Conservation (phyloP, 92 coral and sea anemone genomes). For the Nematostella vectensis region DNA sequence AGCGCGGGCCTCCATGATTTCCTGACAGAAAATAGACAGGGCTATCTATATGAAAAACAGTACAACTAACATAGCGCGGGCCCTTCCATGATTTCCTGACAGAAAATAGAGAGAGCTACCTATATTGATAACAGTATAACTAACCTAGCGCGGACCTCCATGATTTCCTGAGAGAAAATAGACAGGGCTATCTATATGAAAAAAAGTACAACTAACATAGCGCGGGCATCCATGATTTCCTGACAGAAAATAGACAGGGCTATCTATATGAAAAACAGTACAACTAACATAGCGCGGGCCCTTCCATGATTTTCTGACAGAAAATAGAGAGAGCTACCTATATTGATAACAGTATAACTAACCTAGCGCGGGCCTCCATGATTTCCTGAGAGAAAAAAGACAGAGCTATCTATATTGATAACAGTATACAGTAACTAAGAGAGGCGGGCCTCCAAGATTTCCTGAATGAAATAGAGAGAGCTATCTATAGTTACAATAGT, state of each 20-base stretch:
- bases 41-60: neutral
- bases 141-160: constrained; percentile 80
- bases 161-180: constrained; percentile 70
- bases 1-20: constrained; percentile 82
- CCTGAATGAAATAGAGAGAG: too few relatives aligned
- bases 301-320: constrained; percentile 82
- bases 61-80: too few relatives aligned
- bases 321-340: too few relatives aligned
- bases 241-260: too few relatives aligned
- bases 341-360: neutral
- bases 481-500: neutral
- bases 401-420: neutral
- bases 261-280: neutral
- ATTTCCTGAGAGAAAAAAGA: constrained; percentile 76
- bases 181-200: neutral
- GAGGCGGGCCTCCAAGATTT: constrained; percentile 80
- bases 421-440: too few relatives aligned
- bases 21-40: too few relatives aligned
- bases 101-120: too few relatives aligned
- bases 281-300: constrained; percentile 77
- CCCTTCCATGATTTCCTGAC: constrained; percentile 79
- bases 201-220: too few relatives aligned
- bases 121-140: neutral
- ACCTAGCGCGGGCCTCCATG: constrained; percentile 77
- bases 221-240: constrained; percentile 92